Percentiles rank a stretch among this genome's conserved stretches.
Evolutionary conservation across 1,140 invertebrate species (phyloP).

Genomic region (Drosophila serrata): DNA sequence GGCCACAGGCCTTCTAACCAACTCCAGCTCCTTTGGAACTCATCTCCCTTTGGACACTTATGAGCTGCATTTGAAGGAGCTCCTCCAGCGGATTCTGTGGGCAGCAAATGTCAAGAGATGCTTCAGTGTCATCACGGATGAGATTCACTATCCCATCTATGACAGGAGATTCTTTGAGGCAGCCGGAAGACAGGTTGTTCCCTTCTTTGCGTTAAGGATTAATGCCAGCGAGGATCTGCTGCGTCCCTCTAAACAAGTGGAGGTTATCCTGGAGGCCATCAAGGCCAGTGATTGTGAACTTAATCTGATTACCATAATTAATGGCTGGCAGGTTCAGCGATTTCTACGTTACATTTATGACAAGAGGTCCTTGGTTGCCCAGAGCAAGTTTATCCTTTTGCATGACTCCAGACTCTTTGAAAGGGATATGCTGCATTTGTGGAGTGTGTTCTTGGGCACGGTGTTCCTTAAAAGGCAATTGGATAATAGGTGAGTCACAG

Average conservation of each 20-base stretch:
- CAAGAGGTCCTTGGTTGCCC: constrained; percentile 89
- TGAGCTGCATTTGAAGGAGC: constrained; percentile 29
- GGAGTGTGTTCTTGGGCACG: constrained; percentile 91
- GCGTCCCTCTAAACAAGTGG: constrained; percentile 87
- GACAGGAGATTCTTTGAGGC: constrained; percentile 56
- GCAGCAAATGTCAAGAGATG: constrained; percentile 61
- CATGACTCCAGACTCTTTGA: constrained; percentile 89
- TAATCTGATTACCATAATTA: constrained; percentile 91
- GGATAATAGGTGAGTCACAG: constrained; percentile 18
- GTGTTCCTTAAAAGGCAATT: constrained; percentile 87
- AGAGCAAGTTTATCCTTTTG: constrained; percentile 89
- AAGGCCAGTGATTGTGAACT: constrained; percentile 89
- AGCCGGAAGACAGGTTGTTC: constrained; percentile 13
- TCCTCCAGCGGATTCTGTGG: constrained; percentile 58
- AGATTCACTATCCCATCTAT: constrained; percentile 60
- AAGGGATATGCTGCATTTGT: constrained; percentile 89
- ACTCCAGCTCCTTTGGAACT: neutral
- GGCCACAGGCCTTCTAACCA: neutral
- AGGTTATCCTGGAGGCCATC: constrained; percentile 87
- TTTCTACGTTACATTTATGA: constrained; percentile 90
- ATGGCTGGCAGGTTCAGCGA: constrained; percentile 88
- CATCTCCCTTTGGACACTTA: constrained; percentile 23
- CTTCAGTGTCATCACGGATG: constrained; percentile 74
- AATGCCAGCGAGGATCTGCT: constrained; percentile 89
- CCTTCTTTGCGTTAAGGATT: constrained; percentile 54